phyloP scores from a whole-genome alignment of 2,113 vertebrate genomes.

The Cisticola juncidis region DNA sequence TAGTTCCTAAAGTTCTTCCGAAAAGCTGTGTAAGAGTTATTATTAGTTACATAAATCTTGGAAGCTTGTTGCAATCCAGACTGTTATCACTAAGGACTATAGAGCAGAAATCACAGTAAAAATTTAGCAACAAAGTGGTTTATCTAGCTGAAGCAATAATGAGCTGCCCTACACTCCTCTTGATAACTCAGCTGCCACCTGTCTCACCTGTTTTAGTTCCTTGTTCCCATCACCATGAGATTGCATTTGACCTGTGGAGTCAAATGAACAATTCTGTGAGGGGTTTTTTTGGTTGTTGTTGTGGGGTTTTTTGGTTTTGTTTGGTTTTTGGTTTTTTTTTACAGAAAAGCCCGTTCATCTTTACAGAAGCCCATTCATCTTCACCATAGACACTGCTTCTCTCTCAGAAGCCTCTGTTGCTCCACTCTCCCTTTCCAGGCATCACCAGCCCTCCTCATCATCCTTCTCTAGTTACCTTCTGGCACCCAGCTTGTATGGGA shows the following conservation, averaged over 20 bases:
- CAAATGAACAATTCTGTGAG: background rate
- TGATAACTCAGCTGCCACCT: background rate
- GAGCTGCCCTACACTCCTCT: background rate
- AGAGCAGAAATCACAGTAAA: background rate
- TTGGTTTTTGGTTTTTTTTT: background rate
- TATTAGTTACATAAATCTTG: conserved; percentile 14
- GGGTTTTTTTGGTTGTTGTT: background rate
- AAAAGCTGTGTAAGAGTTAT: background rate
- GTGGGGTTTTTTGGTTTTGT: no score
- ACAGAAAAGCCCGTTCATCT: background rate
- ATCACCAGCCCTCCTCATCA: background rate
- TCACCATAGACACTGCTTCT: background rate
- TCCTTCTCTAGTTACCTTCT: background rate
- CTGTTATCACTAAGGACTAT: background rate
- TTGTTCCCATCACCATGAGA: background rate
- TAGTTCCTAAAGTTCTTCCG: background rate
- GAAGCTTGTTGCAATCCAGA: background rate
- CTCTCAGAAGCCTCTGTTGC: background rate
- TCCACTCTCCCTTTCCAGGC: background rate
- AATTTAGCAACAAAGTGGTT: background rate
- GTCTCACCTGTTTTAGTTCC: background rate
- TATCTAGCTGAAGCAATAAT: background rate
- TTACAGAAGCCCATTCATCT: background rate
- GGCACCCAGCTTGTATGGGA: background rate
- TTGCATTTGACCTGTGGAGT: background rate